Percentiles rank a stretch among this genome's conserved stretches.
These are phyloP conservation scores for Sinonovacula constricta DNA, from an alignment of 1,140 invertebrate species.

Conservation along the genomic window DNA sequence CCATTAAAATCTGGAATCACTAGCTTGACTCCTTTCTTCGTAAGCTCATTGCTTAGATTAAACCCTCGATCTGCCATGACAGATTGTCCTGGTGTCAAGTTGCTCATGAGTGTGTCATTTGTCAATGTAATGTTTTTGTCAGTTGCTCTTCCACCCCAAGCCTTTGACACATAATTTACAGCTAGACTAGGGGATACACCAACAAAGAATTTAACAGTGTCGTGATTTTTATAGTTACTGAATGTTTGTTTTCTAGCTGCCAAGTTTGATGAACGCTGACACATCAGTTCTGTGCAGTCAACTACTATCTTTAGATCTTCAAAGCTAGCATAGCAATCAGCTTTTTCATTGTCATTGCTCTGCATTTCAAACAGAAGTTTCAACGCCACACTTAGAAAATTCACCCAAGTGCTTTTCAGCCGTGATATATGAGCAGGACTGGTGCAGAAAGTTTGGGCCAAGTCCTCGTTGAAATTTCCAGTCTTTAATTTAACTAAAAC, in stretches of 20 bases:
- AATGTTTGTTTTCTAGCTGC: slow-evolving; percentile 10
- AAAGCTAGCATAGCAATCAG: background rate
- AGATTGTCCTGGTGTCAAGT: background rate
- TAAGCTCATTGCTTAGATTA: slow-evolving; percentile 1
- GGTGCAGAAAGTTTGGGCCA: slow-evolving; percentile 1
- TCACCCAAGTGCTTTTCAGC: background rate
- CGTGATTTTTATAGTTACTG: slow-evolving; percentile 13
- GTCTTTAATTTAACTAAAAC: slow-evolving; percentile 16
- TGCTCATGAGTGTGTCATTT: background rate
- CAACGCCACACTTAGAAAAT: background rate
- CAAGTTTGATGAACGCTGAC: slow-evolving; percentile 4
- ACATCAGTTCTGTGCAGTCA: slow-evolving; percentile 18
- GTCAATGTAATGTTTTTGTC: slow-evolving; percentile 30
- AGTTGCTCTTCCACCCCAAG: slow-evolving; percentile 10
- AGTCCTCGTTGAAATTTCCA: too few relatives aligned
- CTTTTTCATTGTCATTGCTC: too few relatives aligned
- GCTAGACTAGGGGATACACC: slow-evolving; percentile 16
- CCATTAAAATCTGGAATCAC: slow-evolving; percentile 19
- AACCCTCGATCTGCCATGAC: slow-evolving; percentile 33
- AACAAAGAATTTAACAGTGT: slow-evolving; percentile 19
- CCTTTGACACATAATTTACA: slow-evolving; percentile 12
- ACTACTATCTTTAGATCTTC: background rate
- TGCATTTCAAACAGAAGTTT: slow-evolving; percentile 20
- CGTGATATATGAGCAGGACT: slow-evolving; percentile 12
- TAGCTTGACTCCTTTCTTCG: slow-evolving; percentile 12